A percentile compares a stretch with the other conserved stretches of the same genome.
These are phyloP conservation scores for Furcula furcula DNA, from an alignment of 2,888 invertebrate species.

Conservation along the genomic window DNA sequence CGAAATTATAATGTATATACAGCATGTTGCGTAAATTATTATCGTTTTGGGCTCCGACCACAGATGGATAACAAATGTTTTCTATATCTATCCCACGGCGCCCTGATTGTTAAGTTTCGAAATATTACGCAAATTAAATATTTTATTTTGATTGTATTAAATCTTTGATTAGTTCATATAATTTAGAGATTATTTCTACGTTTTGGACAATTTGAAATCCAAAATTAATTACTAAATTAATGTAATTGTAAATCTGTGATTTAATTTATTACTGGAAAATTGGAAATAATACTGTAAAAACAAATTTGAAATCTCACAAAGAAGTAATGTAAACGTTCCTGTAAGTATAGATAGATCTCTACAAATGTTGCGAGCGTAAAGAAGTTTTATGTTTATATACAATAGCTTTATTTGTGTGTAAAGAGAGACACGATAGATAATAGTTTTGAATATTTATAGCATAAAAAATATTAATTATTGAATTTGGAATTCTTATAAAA, in stretches of 20 bases:
- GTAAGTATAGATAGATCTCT: conserved; percentile 79
- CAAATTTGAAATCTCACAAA: conserved; percentile 55
- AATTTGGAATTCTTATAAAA: too few species aligned
- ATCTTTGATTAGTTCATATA: conserved; percentile 52
- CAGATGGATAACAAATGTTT: conserved; percentile 14
- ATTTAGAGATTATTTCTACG: conserved; percentile 40
- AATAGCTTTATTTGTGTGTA: too few species aligned
- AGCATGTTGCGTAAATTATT: conserved; percentile 71
- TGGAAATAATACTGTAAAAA: conserved; percentile 31
- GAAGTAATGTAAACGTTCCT: conserved; percentile 76
- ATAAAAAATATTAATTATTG: too few species aligned
- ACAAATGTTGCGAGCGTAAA: conserved; percentile 66
- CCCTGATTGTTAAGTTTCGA: conserved; percentile 72
- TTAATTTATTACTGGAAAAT: conserved; percentile 74
- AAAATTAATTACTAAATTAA: conserved; percentile 67
- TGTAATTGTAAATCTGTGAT: conserved; percentile 73
- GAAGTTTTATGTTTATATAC: conserved; percentile 17
- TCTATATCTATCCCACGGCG: conserved; percentile 24
- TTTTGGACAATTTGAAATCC: conserved; percentile 41
- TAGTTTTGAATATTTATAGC: too few species aligned
- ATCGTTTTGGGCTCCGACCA: conserved; percentile 49
- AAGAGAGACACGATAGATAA: too few species aligned
- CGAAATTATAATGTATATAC: conserved; percentile 50
- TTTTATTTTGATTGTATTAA: conserved; percentile 54
- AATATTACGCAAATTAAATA: conserved; percentile 66